phyloP scores from a whole-genome alignment of 2,888 invertebrate species.

The Colletes collaris region DNA sequence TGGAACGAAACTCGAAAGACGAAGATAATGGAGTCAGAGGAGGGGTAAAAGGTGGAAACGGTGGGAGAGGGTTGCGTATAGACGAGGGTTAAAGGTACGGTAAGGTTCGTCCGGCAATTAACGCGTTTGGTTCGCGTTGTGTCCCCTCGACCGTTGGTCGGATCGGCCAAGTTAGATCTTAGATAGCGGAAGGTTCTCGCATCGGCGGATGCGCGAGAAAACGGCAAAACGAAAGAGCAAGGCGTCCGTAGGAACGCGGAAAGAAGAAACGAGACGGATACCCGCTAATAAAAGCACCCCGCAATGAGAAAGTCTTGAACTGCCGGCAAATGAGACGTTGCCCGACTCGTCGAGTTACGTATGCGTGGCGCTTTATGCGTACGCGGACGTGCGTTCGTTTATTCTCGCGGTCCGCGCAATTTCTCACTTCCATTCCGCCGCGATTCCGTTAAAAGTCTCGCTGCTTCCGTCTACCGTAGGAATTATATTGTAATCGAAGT shows the following conservation, averaged over 20 bases:
- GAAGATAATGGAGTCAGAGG: too few species aligned
- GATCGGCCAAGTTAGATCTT: constrained; percentile 34
- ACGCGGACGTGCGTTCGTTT: constrained; percentile 18
- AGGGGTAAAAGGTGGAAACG: too few species aligned
- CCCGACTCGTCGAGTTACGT: constrained; percentile 40
- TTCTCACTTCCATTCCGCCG: constrained; percentile 42
- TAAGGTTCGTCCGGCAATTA: constrained; percentile 36
- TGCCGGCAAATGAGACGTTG: constrained; percentile 55
- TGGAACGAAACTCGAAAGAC: too few species aligned
- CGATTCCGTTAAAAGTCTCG: constrained; percentile 54
- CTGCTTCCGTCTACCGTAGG: background rate
- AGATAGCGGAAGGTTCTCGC: constrained; percentile 36
- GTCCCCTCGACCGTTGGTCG: constrained; percentile 39
- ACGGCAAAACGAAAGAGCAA: background rate
- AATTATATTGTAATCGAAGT: constrained; percentile 67
- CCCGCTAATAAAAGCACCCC: constrained; percentile 64
- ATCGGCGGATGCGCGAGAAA: constrained; percentile 16
- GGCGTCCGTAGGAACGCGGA: constrained; percentile 15
- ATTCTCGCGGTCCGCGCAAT: constrained; percentile 50
- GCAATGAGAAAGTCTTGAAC: constrained; percentile 73
- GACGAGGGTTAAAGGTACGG: background rate
- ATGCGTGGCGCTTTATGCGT: constrained; percentile 10
- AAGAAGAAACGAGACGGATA: constrained; percentile 33
- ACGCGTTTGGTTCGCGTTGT: constrained; percentile 32
- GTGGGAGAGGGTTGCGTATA: background rate